Conservation (phyloP, 2,888 invertebrate species). For the Rotaria sp. region DNA sequence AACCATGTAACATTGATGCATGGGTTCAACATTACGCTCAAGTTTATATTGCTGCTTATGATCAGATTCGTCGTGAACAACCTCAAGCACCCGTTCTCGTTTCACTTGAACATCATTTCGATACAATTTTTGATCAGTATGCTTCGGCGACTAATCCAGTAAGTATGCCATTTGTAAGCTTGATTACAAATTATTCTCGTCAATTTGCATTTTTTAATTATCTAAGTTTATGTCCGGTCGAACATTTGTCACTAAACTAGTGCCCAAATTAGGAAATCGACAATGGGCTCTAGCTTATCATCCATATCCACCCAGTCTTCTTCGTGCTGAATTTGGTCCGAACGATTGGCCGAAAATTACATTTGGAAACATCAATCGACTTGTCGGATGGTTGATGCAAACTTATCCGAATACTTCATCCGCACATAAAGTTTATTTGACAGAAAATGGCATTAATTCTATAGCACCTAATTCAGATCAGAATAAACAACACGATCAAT, state of each 20-base stretch:
- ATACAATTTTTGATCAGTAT: not conserved
- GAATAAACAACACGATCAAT: slow-evolving; percentile 13
- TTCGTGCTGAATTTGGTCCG: not conserved
- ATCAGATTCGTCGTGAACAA: not conserved
- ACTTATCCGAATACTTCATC: slow-evolving; percentile 7
- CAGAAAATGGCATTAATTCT: slow-evolving; percentile 4
- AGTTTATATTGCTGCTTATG: not conserved
- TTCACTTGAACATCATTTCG: slow-evolving; percentile 19
- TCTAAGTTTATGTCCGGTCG: not conserved
- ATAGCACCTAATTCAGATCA: not conserved
- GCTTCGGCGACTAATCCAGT: not conserved
- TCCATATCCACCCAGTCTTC: not conserved
- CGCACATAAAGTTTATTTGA: not conserved
- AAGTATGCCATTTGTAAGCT: not conserved
- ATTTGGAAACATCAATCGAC: slow-evolving; percentile 1
- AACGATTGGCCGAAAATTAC: slow-evolving; percentile 23
- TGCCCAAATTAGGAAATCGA: not conserved
- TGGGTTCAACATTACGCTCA: not conserved
- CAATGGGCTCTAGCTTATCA: not conserved
- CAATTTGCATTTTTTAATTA: too few species aligned
- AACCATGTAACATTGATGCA: not conserved
- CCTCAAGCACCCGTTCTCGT: not conserved
- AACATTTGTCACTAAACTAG: not conserved
- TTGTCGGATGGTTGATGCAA: slow-evolving; percentile 16
- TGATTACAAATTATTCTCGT: too few species aligned